These are phyloP conservation scores for Periparus ater DNA, from an alignment of 2,797 vertebrate species.

Conservation along the genomic window DNA sequence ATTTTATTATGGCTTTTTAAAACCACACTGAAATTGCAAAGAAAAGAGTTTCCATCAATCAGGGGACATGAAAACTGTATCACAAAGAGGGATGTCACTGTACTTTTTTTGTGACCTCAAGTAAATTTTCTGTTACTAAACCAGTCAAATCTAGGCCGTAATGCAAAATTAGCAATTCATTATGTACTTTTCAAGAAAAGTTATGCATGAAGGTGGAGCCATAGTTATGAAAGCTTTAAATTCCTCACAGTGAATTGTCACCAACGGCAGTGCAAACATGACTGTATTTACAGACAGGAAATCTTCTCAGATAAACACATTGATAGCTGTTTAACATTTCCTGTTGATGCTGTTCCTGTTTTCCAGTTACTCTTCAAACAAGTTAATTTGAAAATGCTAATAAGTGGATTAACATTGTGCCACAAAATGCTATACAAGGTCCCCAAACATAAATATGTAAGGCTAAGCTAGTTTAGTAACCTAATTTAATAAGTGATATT, in stretches of 20 bases:
- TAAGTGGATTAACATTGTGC: neutral
- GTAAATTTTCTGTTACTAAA: neutral
- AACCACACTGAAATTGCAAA: neutral
- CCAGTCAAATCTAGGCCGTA: neutral
- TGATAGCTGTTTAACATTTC: slow-evolving; percentile 10
- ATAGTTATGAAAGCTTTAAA: neutral
- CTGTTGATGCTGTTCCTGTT: neutral
- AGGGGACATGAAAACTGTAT: neutral
- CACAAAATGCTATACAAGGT: neutral
- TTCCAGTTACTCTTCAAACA: slow-evolving; percentile 1
- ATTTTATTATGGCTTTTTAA: neutral
- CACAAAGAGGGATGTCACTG: neutral
- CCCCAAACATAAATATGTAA: neutral
- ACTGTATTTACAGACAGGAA: slow-evolving; percentile 1
- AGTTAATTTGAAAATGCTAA: neutral
- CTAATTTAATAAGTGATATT: slow-evolving; percentile 14
- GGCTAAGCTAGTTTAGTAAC: neutral
- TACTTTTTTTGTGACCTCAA: neutral
- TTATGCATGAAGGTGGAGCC: neutral
- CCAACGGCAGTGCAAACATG: neutral
- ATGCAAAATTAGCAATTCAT: neutral
- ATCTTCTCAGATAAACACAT: neutral
- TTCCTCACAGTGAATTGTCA: neutral
- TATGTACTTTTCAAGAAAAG: neutral
- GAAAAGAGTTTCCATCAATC: neutral